Percentiles rank a stretch among this genome's conserved stretches.
Conservation (phyloP, 2,113 vertebrate genomes). For the Eublepharis macularius region DNA sequence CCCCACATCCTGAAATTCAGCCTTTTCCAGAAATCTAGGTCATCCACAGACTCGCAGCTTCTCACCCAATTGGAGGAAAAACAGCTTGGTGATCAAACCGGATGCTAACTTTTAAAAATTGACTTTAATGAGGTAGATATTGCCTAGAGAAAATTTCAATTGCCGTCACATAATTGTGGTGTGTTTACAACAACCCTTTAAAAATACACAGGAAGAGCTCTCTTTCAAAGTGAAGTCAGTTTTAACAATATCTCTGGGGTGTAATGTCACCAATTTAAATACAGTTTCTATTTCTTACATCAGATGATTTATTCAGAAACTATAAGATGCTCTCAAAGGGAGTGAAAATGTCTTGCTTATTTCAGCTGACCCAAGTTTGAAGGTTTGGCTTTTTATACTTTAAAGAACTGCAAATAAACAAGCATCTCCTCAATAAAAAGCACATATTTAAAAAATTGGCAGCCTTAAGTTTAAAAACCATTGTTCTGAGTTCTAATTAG, state of each 20-base stretch:
- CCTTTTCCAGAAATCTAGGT: neutral
- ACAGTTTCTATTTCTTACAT: slow-evolving; percentile 44
- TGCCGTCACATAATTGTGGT: slow-evolving; percentile 48
- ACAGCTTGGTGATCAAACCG: neutral
- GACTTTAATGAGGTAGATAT: slow-evolving; percentile 56
- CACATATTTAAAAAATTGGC: neutral
- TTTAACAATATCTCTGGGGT: slow-evolving; percentile 44
- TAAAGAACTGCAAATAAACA: neutral
- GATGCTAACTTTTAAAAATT: slow-evolving; percentile 15
- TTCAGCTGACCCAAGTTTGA: neutral
- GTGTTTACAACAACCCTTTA: slow-evolving; percentile 50
- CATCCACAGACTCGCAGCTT: neutral
- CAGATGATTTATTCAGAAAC: slow-evolving; percentile 55
- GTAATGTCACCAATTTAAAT: slow-evolving; percentile 48
- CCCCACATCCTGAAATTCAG: neutral
- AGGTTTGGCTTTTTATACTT: neutral
- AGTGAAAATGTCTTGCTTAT: slow-evolving; percentile 15
- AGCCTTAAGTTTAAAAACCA: neutral
- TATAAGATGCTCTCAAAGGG: slow-evolving; percentile 22
- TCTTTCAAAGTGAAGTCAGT: slow-evolving; percentile 47
- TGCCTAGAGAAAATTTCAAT: slow-evolving; percentile 51
- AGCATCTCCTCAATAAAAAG: neutral
- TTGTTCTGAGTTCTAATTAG: neutral
- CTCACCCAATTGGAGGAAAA: slow-evolving; percentile 1
- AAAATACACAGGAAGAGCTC: slow-evolving; percentile 47